Conservation (phyloP, 2,113 vertebrate genomes). For the Motacilla tschutschensis region DNA sequence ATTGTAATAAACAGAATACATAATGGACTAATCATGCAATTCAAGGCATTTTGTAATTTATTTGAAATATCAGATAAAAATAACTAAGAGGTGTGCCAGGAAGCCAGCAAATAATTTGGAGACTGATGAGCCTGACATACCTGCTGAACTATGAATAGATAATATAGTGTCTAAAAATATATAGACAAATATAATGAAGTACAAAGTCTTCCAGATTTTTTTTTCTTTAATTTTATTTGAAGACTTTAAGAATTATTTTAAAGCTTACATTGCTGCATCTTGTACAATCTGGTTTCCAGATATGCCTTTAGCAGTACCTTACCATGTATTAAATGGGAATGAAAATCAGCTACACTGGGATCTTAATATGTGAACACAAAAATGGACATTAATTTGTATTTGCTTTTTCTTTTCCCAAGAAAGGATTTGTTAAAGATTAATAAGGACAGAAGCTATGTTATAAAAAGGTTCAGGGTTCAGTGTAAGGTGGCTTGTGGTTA, state of each 20-base stretch:
- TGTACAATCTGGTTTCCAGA: not conserved
- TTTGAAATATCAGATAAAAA: conserved; percentile 75
- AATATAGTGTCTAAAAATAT: conserved; percentile 42
- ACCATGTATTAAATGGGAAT: not conserved
- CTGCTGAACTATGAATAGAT: conserved; percentile 69
- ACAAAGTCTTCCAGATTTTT: not conserved
- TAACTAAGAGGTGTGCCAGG: conserved; percentile 71
- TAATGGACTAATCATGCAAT: conserved; percentile 74
- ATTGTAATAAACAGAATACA: conserved; percentile 71
- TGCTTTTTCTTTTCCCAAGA: not conserved
- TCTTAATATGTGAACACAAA: not conserved
- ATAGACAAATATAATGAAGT: conserved; percentile 45
- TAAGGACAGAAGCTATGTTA: not conserved
- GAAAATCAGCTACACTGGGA: not conserved
- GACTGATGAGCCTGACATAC: conserved; percentile 65
- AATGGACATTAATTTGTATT: not conserved
- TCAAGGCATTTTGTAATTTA: conserved; percentile 71
- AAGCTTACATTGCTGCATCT: not conserved
- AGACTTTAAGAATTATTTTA: not conserved
- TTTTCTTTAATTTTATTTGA: not conserved
- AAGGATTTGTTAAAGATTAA: not conserved
- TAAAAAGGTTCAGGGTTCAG: not conserved
- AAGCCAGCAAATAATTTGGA: conserved; percentile 70
- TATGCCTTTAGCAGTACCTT: not conserved
- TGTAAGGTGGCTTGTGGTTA: not conserved